Percentiles rank a stretch among this genome's conserved stretches.
phyloP scores from a whole-genome alignment of 2,888 invertebrate genomes.

The Agrenia bidenticulata region DNA sequence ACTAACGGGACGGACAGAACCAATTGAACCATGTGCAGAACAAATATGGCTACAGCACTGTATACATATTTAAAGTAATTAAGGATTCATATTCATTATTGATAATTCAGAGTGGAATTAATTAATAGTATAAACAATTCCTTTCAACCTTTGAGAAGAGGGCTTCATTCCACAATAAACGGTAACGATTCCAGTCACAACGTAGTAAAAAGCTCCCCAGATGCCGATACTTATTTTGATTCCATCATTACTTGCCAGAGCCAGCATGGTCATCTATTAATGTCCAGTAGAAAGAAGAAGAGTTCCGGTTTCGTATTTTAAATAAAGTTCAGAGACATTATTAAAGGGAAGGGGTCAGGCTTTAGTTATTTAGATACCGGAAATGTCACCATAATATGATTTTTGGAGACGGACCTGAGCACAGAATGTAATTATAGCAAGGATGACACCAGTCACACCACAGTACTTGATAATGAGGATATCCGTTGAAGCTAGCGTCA shows the following conservation, averaged over 20 bases:
- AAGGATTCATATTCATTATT: background rate
- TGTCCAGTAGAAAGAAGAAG: no score
- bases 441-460: constrained; percentile 44
- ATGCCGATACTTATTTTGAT: constrained; percentile 51
- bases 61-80: background rate
- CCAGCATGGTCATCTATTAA: constrained; percentile 46
- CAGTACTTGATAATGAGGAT: constrained; percentile 49
- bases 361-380: background rate
- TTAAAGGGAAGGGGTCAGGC: background rate
- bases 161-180: constrained; percentile 46
- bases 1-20: constrained; percentile 47
- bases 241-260: constrained; percentile 46
- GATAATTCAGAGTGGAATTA: no score
- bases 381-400: constrained; percentile 4
- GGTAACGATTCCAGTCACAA: constrained; percentile 44
- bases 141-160: constrained; percentile 43
- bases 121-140: constrained; percentile 18
- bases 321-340: background rate
- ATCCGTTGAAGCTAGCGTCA: constrained; percentile 42
- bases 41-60: constrained; percentile 49
- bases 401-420: constrained; percentile 41
- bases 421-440: constrained; percentile 47
- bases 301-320: no score
- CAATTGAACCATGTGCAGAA: constrained; percentile 49
- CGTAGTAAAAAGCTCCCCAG: constrained; percentile 50